These are phyloP conservation scores for Orchesella cincta DNA, from an alignment of 1,140 invertebrate species.

Conservation along the genomic window DNA sequence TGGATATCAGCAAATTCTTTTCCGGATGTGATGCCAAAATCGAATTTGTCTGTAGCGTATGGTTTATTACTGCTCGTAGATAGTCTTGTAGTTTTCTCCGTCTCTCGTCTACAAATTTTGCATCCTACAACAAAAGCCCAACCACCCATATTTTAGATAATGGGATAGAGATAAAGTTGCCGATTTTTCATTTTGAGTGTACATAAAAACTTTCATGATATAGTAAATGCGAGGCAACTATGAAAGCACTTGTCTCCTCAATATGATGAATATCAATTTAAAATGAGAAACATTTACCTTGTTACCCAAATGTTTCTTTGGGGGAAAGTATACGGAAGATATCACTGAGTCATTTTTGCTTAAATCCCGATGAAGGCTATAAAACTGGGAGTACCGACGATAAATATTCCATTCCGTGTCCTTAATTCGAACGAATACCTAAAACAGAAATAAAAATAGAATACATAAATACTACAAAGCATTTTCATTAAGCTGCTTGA, in stretches of 20 bases:
- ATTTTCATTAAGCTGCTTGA: too few relatives aligned
- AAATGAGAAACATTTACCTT: conserved; percentile 64
- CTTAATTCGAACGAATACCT: conserved; percentile 79
- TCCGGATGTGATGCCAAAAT: conserved; percentile 68
- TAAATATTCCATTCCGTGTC: conserved; percentile 93
- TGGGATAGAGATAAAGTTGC: too few relatives aligned
- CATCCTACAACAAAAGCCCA: too few relatives aligned
- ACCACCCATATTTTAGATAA: too few relatives aligned
- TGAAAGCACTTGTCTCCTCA: too few relatives aligned
- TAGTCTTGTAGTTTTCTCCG: conserved; percentile 75
- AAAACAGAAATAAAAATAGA: conserved; percentile 51
- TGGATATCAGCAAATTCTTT: conserved; percentile 69
- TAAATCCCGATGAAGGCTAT: conserved; percentile 75
- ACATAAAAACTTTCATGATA: too few relatives aligned
- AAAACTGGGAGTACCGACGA: conserved; percentile 85
- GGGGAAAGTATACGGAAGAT: conserved; percentile 84
- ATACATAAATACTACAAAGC: too few relatives aligned
- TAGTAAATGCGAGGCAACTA: too few relatives aligned
- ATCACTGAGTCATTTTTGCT: conserved; percentile 79
- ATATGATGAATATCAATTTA: not conserved
- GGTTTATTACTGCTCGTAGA: conserved; percentile 73
- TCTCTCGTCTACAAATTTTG: conserved; percentile 76
- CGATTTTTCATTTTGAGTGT: too few relatives aligned
- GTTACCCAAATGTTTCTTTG: conserved; percentile 87
- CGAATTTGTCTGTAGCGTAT: conserved; percentile 66